phyloP scores from a whole-genome alignment of 1,140 invertebrate genomes.

The Drosophila leontia region DNA sequence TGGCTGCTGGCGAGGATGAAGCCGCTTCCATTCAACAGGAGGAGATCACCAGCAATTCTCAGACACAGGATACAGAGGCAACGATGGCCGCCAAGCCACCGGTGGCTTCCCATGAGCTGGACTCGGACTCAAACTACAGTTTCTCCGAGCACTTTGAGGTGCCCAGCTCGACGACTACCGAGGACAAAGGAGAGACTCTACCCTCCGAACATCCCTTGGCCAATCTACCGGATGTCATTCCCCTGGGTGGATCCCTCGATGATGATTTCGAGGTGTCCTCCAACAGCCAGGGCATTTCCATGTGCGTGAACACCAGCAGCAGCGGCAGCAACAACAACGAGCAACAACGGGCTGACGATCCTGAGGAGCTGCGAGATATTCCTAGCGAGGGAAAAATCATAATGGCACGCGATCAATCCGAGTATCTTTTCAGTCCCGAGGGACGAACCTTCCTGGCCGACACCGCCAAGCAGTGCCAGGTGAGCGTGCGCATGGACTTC shows the following conservation, averaged over 20 bases:
- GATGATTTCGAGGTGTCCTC: constrained; percentile 13
- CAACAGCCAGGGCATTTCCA: constrained; percentile 62
- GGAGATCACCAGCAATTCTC: constrained; percentile 41
- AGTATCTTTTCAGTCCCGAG: constrained; percentile 85
- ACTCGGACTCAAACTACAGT: constrained; percentile 84
- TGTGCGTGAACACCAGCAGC: constrained; percentile 57
- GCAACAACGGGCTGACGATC: neutral
- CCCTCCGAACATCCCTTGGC: constrained; percentile 39
- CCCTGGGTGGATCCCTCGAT: constrained; percentile 33
- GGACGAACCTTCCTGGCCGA: constrained; percentile 84
- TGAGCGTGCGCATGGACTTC: constrained; percentile 83
- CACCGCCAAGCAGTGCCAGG: constrained; percentile 82
- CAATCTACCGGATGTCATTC: constrained; percentile 70
- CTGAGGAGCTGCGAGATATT: constrained; percentile 40
- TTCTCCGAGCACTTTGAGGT: constrained; percentile 82
- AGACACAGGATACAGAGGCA: neutral
- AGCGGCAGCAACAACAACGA: neutral
- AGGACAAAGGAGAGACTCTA: neutral
- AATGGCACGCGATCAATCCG: constrained; percentile 84
- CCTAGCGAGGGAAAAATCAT: constrained; percentile 85
- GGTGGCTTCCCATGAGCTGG: constrained; percentile 46
- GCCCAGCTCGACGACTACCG: constrained; percentile 56
- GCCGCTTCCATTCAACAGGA: constrained; percentile 35
- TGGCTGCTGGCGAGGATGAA: neutral
- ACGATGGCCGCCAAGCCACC: neutral